Conservation (phyloP, 2,113 vertebrate species). For the Lichenostomus cassidix region DNA sequence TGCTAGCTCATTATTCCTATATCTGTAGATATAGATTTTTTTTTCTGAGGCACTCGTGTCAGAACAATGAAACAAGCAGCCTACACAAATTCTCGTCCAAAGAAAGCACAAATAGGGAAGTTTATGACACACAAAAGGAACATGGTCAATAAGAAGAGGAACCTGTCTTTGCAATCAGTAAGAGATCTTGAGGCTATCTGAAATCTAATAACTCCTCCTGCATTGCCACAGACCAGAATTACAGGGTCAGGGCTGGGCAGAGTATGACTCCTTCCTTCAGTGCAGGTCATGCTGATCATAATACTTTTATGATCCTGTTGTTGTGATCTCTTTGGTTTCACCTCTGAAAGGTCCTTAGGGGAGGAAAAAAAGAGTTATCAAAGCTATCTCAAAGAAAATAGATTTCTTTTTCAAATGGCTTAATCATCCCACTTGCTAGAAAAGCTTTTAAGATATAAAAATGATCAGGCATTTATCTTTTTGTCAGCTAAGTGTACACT, state of each 20-base stretch:
- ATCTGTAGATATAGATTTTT: not conserved
- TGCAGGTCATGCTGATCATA: conserved; percentile 77
- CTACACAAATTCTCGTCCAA: not conserved
- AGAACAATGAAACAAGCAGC: not conserved
- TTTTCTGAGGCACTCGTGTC: not conserved
- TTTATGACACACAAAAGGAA: conserved; percentile 27
- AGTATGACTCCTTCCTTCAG: conserved; percentile 85
- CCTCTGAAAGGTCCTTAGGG: conserved; percentile 65
- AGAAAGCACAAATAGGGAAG: conserved; percentile 15
- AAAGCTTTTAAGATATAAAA: conserved; percentile 20
- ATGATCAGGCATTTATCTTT: conserved; percentile 25
- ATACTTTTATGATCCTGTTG: conserved; percentile 86
- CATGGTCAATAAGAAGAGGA: conserved; percentile 32
- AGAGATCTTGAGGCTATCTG: conserved; percentile 83
- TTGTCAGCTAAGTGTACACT: not conserved
- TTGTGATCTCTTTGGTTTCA: conserved; percentile 81
- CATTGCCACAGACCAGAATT: conserved; percentile 87
- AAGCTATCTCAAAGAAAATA: conserved; percentile 21
- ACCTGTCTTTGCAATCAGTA: conserved; percentile 84
- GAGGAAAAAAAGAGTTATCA: not conserved
- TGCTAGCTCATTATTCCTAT: not conserved
- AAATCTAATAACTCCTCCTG: conserved; percentile 86
- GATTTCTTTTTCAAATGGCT: not conserved
- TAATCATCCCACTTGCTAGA: conserved; percentile 21
- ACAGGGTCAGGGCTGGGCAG: conserved; percentile 84